phyloP scores from a whole-genome alignment of 2,888 invertebrate species.

The Drosophila sordidula region DNA sequence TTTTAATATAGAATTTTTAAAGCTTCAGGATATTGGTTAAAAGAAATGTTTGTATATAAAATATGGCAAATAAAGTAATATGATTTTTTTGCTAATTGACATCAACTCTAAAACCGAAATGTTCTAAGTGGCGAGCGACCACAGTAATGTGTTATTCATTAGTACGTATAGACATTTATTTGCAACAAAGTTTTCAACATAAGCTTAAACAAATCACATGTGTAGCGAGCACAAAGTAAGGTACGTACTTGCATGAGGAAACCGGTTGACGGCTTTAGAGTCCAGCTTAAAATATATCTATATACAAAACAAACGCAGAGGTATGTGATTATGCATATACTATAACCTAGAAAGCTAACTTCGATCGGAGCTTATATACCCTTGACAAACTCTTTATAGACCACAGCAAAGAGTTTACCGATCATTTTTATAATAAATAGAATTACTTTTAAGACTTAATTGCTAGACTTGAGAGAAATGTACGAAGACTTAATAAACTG shows the following conservation, averaged over 20 bases:
- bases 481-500: not conserved
- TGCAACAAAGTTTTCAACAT: constrained; percentile 40
- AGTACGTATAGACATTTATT: constrained; percentile 63
- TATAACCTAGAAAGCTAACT: constrained; percentile 14
- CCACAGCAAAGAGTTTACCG: not conserved
- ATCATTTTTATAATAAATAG: not conserved
- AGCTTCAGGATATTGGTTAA: no score
- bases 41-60: no score
- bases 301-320: constrained; percentile 16
- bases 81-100: no score
- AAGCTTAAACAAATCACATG: constrained; percentile 68
- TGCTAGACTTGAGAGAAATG: not conserved
- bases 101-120: not conserved
- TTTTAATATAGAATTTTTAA: no score
- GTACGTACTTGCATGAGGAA: constrained; percentile 36
- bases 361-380: constrained; percentile 18
- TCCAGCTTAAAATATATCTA: constrained; percentile 25
- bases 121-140: not conserved
- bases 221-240: constrained; percentile 49
- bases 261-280: constrained; percentile 28
- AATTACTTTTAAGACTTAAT: constrained; percentile 1
- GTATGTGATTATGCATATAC: constrained; percentile 28
- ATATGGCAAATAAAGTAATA: no score
- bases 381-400: constrained; percentile 3
- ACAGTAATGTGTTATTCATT: constrained; percentile 19